Evolutionary conservation across 2,797 vertebrate species (phyloP), one percentile per base, ranked within the genome.

Genomic region (Vipera ursinii): DNA sequence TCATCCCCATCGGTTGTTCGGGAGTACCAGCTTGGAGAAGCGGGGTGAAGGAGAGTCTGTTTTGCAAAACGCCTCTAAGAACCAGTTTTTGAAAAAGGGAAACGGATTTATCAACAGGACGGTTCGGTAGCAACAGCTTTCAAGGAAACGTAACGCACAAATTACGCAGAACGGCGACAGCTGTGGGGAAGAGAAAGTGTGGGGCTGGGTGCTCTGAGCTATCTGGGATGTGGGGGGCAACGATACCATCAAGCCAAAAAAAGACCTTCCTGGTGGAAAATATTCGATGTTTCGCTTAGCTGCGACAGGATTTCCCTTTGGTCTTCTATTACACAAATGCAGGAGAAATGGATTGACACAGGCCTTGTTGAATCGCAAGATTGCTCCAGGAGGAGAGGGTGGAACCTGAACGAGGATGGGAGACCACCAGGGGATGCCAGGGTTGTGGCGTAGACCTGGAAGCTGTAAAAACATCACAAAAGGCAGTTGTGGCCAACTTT

Each of bases 141-240:
- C n/a, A 38, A 73, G 15, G n/a, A 3, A 73, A 63, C 3, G 0
- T 63, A 4, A 53, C 3, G 3, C 61, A 3, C 26, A 4, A 6
- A 32, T 32, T 53, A 32, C 4, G 2, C 14, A 17, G 65, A 69
- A 32, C 57, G 6, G 20, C 57, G 3, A 17, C 57, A 17, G 6
- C 14, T 6, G 14, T 17, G n/a, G 65, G 65, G 65, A 32, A 15
- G 63, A 69, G 65, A 13, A 32, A 32, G n/a, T 32, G 28, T 69
- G 65, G n/a, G 65, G 14, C n/a, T 32, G 65, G 65, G 12, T 6
- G 65, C n/a, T 69, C n/a, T 32, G 65, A 69, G 65, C n/a, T 6
- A 2, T n/a, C n/a, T 0, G 0, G n/a, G n/a, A 2, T 32, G 65
- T 32, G 61, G 6, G n/a, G n/a, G 12, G 28, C 4, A n/a, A n/a